Conservation (phyloP, 2,113 vertebrate genomes). For the Mungos mungo region DNA sequence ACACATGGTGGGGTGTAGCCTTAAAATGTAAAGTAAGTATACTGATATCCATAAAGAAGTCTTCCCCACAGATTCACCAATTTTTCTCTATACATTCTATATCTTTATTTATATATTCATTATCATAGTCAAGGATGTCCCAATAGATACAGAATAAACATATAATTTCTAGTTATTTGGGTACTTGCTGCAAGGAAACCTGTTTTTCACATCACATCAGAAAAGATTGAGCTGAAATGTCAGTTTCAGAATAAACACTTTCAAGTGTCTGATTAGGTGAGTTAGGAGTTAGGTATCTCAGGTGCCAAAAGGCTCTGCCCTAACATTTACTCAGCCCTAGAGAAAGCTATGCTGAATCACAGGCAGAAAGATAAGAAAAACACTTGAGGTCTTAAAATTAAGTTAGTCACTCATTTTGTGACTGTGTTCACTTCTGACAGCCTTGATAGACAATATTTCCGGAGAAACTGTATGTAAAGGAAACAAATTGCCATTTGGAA, state of each 20-base stretch:
- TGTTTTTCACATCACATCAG: constrained; percentile 21
- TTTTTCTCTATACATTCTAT: background rate
- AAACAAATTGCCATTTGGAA: constrained; percentile 47
- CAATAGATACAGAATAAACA: background rate
- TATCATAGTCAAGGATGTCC: background rate
- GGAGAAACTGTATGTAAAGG: constrained; percentile 28
- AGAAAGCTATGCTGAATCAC: constrained; percentile 49
- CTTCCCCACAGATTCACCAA: background rate
- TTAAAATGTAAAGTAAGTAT: background rate
- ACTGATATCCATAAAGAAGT: background rate
- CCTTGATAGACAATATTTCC: constrained; percentile 53
- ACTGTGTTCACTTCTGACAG: constrained; percentile 48
- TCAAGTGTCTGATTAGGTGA: constrained; percentile 10
- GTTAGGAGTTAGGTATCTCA: background rate
- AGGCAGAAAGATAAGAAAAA: constrained; percentile 44
- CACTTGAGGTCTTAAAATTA: background rate
- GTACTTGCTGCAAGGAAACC: constrained; percentile 8
- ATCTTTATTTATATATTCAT: background rate
- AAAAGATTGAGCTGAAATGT: constrained; percentile 67
- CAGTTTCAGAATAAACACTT: constrained; percentile 61
- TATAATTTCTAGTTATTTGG: background rate
- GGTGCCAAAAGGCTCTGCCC: constrained; percentile 18
- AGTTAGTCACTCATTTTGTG: constrained; percentile 27
- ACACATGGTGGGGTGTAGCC: background rate
- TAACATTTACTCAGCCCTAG: constrained; percentile 43